Base-by-base conservation (phyloP, 2,888 invertebrate species). In the Vannuccia rotundouncinata region DNA sequence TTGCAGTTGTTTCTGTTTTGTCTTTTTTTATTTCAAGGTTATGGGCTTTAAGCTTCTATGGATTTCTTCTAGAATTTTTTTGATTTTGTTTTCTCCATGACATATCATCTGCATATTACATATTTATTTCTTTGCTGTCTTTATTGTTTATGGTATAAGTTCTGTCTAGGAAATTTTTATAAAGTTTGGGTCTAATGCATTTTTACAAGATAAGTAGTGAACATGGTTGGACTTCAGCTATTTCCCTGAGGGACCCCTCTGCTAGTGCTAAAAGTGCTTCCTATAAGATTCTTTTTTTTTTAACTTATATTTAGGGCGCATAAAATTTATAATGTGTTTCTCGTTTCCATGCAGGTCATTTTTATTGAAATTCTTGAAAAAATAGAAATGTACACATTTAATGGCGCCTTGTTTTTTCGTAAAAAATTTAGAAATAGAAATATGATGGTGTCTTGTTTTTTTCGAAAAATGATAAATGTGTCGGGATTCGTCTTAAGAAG, bases 21-120 rank as follows among this genome's bases (percentile, higher is more conserved):
- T 66, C 66, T 13, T 66, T 13, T 17, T 66, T 66, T 17, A 66
- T 66, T 66, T 66, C 66, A n/a, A 66, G 66, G 25, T 66, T 27
- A 66, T 66, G 66, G 66, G 13, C 25, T 66, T 66, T 66, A 2
- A 66, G 66, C 25, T 66, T 5, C 25, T 66, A 27, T 66, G 66
- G 66, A 66, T 66, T 66, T 66, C 66, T 66, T 66, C 66, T 2
- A 66, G 66, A 66, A 22, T 66, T n/a, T 22, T 66, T 17, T 66
- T 66, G 10, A 66, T 66, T 22, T 66, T 66, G 5, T 5, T n/a
- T 66, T 66, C 25, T 66, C 66, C 66, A 66, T 66, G 25, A 66
- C 2, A 66, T 66, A 22, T 13, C 66, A 66, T 66, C 66, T 13
- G 66, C 66, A 66, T 66, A 66, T 66, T 66, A 27, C 66, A 66